Base-by-base conservation (phyloP, 2,888 invertebrate species). In the Elegia similella region DNA sequence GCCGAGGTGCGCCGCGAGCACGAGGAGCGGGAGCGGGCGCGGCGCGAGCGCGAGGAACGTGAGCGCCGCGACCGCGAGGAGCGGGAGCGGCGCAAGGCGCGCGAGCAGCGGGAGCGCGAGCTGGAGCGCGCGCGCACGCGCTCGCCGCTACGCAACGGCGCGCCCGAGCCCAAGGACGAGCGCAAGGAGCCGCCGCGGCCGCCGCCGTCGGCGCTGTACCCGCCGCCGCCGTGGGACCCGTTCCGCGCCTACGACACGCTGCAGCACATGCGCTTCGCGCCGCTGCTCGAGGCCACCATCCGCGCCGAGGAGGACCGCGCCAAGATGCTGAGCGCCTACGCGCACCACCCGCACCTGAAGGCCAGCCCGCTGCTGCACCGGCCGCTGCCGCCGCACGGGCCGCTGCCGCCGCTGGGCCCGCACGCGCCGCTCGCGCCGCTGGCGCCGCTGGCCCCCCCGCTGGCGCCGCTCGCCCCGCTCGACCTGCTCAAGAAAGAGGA, bases 301-400 rank as follows among this genome's bases (percentile, higher is more conserved):
- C 92, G 95, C 57, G 95, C 94, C 48, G 96, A 96, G 76, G 96
- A 96, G 71, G 95, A 96, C 80, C 94, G 96, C 60, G 95, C 94
- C 44, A 96, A 96, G 84, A 93, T 96, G 75, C 93, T 95, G 75
- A 94, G 93, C 67, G 94, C 95, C 63, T 96, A 95, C 84, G 93
- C 94, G 58, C 93, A 93, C 71, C 82, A 93, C 66, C 94, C 94
- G 71, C 90, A 90, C 73, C 71, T 88, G 76, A 93, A 80, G 84
- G 86, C 93, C 64, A 82, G 78, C 63, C 82, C 85, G 72, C 76
- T 88, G 73, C 74, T 86, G 75, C 88, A 86, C 75, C 83, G 84
- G 62, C 75, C 92, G 66, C 86, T 93, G 75, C 93, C 69, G 83
- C 93, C 86, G 34, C 92, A 92, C 63, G 72, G 56, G 62, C 75